Evolutionary conservation across 2,888 invertebrate species (phyloP).

Genomic region (Noctua janthina): DNA sequence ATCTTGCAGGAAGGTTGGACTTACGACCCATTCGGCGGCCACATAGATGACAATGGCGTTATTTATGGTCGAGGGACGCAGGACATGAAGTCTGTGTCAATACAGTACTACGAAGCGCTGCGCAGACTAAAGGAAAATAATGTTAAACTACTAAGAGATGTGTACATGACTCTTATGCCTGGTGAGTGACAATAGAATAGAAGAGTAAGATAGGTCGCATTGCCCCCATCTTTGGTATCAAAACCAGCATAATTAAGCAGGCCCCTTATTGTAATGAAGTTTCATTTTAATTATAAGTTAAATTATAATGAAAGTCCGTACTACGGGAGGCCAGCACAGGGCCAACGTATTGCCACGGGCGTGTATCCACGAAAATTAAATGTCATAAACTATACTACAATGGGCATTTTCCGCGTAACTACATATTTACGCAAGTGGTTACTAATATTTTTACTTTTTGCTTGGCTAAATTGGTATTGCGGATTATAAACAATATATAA

Average conservation of each 20-base stretch:
- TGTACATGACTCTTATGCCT: constrained; percentile 92
- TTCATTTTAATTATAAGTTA: no score
- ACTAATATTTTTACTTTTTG: neutral
- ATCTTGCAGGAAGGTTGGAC: constrained; percentile 91
- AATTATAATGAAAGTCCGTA: neutral
- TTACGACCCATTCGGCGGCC: constrained; percentile 95
- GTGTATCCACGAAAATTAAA: neutral
- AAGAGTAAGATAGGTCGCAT: neutral
- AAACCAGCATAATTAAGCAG: neutral
- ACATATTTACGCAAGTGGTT: neutral
- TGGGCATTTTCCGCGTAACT: neutral
- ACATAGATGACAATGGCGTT: constrained; percentile 94
- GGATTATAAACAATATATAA: neutral
- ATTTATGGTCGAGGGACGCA: constrained; percentile 95
- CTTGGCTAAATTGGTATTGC: neutral
- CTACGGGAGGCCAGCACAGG: neutral
- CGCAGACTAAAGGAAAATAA: constrained; percentile 87
- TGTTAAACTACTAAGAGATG: constrained; percentile 87
- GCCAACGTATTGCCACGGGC: neutral
- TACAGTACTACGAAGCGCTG: constrained; percentile 92
- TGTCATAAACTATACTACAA: neutral
- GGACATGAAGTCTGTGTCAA: constrained; percentile 94
- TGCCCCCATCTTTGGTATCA: neutral
- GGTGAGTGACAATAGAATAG: constrained; percentile 79
- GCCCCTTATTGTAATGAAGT: neutral